phyloP scores from a whole-genome alignment of 2,797 vertebrate genomes.

The Petrocephalus schoutedeni region DNA sequence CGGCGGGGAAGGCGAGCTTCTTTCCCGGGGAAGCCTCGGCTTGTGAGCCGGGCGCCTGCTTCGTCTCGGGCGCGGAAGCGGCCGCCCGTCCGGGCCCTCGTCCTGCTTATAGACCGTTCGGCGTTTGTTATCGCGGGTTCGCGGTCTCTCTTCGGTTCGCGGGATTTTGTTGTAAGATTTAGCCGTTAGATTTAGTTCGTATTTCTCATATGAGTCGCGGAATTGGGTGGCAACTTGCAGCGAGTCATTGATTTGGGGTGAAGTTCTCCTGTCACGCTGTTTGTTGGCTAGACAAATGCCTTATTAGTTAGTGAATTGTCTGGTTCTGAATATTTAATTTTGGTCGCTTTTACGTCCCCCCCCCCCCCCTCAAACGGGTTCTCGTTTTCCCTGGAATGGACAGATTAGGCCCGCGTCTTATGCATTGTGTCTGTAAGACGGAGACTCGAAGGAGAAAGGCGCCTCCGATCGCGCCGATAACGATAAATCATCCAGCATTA shows the following conservation, averaged over 20 bases:
- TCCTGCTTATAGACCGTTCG: background rate
- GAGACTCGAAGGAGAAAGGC: background rate
- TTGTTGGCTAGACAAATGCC: background rate
- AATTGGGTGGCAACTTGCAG: background rate
- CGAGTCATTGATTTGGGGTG: background rate
- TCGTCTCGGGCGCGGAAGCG: background rate
- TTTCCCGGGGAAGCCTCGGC: background rate
- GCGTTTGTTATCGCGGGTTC: background rate
- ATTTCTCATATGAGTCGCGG: background rate
- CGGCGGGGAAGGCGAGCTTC: background rate
- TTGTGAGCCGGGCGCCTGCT: background rate
- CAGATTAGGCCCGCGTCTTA: background rate
- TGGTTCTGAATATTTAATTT: background rate
- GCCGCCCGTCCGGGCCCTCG: background rate
- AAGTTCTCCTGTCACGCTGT: background rate
- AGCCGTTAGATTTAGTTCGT: background rate
- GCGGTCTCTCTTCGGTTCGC: too few relatives aligned
- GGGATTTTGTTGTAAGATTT: too few relatives aligned
- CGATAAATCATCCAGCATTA: background rate
- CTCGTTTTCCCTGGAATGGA: background rate
- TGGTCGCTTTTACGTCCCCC: background rate
- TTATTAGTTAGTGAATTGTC: background rate
- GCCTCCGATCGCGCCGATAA: background rate
- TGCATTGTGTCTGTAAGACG: background rate
- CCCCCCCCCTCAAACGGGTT: background rate